phyloP scores from a whole-genome alignment of 1,140 invertebrate species.

The Drosophila micromelanica region DNA sequence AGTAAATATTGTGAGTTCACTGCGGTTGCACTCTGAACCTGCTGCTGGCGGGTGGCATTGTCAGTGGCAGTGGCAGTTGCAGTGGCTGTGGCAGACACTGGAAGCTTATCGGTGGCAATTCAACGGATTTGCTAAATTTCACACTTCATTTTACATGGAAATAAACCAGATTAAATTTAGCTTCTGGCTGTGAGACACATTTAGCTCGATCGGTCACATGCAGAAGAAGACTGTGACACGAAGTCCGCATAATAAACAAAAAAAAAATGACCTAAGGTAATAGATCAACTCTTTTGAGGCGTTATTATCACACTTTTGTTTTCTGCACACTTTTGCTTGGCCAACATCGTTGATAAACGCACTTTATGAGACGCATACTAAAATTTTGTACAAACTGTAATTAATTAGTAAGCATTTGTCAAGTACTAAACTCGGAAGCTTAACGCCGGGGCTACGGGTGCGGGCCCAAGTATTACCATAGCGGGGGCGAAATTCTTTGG shows the following conservation, averaged over 20 bases:
- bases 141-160: constrained; percentile 76
- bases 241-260: background rate
- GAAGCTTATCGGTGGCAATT: constrained; percentile 68
- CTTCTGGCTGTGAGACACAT: constrained; percentile 14
- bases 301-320: constrained; percentile 74
- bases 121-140: constrained; percentile 81
- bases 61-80: constrained; percentile 15
- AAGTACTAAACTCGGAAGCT: constrained; percentile 74
- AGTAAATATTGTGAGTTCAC: background rate
- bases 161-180: constrained; percentile 60
- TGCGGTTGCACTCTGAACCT: constrained; percentile 52
- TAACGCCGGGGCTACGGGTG: background rate
- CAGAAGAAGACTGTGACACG: constrained; percentile 28
- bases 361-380: constrained; percentile 82
- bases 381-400: constrained; percentile 84
- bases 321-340: constrained; percentile 62
- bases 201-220: constrained; percentile 5
- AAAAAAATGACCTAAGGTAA: background rate
- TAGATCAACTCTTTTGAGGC: background rate
- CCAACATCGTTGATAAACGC: constrained; percentile 60
- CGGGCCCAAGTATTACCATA: constrained; percentile 10
- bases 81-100: constrained; percentile 19
- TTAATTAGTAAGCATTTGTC: constrained; percentile 84
- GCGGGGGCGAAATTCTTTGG: constrained; percentile 38
- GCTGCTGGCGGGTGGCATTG: constrained; percentile 45